A percentile compares a stretch with the other conserved stretches of the same genome.
phyloP scores from a whole-genome alignment of 2,888 invertebrate species.

The Alentia gelatinosa region DNA sequence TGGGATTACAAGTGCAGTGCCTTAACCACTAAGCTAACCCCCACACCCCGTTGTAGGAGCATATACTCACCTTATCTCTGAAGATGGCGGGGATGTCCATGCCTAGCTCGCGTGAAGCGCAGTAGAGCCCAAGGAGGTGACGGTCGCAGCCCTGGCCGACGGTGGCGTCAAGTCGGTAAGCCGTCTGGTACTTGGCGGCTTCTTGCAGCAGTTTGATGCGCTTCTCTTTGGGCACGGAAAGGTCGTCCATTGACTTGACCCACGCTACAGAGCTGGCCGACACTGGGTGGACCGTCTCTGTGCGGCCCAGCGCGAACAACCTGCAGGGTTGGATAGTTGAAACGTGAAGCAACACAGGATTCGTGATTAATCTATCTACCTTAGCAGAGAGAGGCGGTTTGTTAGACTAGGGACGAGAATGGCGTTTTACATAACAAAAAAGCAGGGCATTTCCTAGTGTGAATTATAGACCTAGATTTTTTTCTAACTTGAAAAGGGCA shows the following conservation, averaged over 20 bases:
- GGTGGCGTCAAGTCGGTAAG: slow-evolving; percentile 70
- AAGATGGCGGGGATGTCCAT: slow-evolving; percentile 70
- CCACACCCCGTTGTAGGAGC: not conserved
- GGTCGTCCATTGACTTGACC: slow-evolving; percentile 72
- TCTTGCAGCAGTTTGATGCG: slow-evolving; percentile 67
- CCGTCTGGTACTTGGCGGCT: slow-evolving; percentile 70
- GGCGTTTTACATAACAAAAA: too few species aligned
- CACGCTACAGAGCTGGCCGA: slow-evolving; percentile 81
- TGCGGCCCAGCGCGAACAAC: slow-evolving; percentile 84
- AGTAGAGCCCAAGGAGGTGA: slow-evolving; percentile 83
- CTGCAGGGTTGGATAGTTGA: too few species aligned
- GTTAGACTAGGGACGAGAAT: too few species aligned
- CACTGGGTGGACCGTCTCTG: slow-evolving; percentile 85
- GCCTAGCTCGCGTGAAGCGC: slow-evolving; percentile 68
- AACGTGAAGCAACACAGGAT: too few species aligned
- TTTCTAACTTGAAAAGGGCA: too few species aligned
- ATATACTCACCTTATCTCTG: slow-evolving; percentile 64
- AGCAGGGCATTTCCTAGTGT: too few species aligned
- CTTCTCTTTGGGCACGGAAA: slow-evolving; percentile 65
- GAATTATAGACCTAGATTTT: too few species aligned
- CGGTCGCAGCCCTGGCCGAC: slow-evolving; percentile 82
- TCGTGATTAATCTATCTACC: too few species aligned
- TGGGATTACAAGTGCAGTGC: too few species aligned
- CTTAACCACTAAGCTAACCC: too few species aligned
- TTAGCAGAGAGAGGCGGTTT: too few species aligned